Base-by-base conservation (phyloP, 2,113 vertebrate genomes). In the Polypterus senegalus region DNA sequence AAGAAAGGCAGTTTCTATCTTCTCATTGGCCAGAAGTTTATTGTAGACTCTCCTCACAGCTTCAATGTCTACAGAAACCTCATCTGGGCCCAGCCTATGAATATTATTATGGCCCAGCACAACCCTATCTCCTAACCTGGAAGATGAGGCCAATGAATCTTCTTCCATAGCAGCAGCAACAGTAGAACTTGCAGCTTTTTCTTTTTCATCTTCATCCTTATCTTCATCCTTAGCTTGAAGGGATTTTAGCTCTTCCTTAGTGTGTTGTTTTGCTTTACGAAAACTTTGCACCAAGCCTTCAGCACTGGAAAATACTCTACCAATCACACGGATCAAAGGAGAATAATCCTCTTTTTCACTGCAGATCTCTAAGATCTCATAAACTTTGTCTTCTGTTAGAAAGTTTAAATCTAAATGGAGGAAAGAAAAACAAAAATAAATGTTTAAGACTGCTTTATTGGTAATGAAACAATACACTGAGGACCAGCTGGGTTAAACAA, bases 161-260 rank as follows among this genome's bases (percentile, higher is more conserved):
- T 84, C 81, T 59, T 97, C 94, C 92, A 97, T 97, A n/a, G 93
- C 91, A 59, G 88, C 87, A 27, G 27, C 27, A 27, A 27, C 27
- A 27, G 27, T 27, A 0, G 88, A 89, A 70, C 86, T 84, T 43
- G 88, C 86, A 71, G 88, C 89, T 70, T 90, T 90, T 78, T 99
- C 96, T 72, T 99, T 94, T 76, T 97, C 97, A 11, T 98, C 94
- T 75, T 98, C 93, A 51, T 97, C 95, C 67, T 99, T 98, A 76
- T 97, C 94, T 78, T 99, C 95, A 46, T 98, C 95, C 68, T 97
- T 97, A 62, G 81, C 91, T 73, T 98, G 96, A 63, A 97, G 89
- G 48, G 95, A 96, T 73, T 98, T 98, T 47, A 97, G 86, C 73
- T 88, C 86, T 71, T 91, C 88, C 68, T 89, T 81, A 10, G 83